A percentile compares a stretch with the other conserved stretches of the same genome.
phyloP scores from a whole-genome alignment of 2,797 vertebrate genomes.

The Acipenser transmontanus region DNA sequence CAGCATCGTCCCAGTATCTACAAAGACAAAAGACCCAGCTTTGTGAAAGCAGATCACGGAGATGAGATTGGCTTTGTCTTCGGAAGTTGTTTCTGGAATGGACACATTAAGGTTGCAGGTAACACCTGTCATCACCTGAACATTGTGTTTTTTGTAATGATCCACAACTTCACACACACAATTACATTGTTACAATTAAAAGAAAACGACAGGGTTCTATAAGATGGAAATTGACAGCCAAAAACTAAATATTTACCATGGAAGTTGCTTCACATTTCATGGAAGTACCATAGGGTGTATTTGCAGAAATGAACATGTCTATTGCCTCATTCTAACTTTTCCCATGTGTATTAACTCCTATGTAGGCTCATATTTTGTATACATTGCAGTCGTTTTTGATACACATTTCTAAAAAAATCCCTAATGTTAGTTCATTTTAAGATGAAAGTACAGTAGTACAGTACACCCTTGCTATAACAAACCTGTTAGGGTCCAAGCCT shows the following conservation, averaged over 20 bases:
- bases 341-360: too few species aligned
- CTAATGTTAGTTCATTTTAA: too few species aligned
- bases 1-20: conserved; percentile 45
- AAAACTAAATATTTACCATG: too few species aligned
- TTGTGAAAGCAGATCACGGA: conserved; percentile 66
- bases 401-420: too few species aligned
- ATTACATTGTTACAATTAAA: background rate
- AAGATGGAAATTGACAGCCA: background rate
- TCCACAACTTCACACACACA: too few species aligned
- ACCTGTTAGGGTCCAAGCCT: too few species aligned
- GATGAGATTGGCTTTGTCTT: conserved; percentile 69
- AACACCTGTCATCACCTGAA: conserved; percentile 5
- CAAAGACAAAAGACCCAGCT: conserved; percentile 51
- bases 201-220: background rate
- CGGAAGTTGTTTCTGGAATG: conserved; percentile 59
- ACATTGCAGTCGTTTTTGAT: too few species aligned
- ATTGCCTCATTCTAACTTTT: too few species aligned
- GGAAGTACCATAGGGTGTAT: background rate
- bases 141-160: too few species aligned
- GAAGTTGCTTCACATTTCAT: background rate
- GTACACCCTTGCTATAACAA: too few species aligned
- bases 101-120: conserved; percentile 37
- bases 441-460: too few species aligned
- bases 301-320: background rate
- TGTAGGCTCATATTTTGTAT: too few species aligned